A percentile compares a stretch with the other conserved stretches of the same genome.
These are phyloP conservation scores for Microtus richardsoni DNA, from an alignment of 2,113 vertebrate species.

Conservation along the genomic window DNA sequence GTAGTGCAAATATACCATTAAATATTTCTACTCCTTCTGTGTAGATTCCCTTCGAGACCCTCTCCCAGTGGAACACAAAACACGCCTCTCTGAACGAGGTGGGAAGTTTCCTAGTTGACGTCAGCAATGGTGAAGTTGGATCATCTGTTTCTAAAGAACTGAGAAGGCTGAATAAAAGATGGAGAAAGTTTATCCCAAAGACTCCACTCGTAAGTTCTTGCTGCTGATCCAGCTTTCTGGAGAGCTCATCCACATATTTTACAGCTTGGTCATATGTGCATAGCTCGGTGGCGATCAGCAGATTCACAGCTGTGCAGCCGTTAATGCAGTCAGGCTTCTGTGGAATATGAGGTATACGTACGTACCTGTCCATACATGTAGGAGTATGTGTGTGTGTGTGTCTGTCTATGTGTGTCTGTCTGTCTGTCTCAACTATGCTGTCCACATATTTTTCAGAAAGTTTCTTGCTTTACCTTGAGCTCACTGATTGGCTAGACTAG, in stretches of 20 bases:
- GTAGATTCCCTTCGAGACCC: conserved; percentile 85
- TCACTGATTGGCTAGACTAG: neutral
- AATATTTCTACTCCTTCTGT: neutral
- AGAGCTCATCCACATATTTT: neutral
- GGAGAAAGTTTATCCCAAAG: conserved; percentile 92
- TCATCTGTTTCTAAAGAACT: conserved; percentile 90
- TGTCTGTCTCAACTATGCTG: neutral
- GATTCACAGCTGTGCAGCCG: neutral
- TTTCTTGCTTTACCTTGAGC: neutral
- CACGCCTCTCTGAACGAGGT: conserved; percentile 91
- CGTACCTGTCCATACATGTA: neutral
- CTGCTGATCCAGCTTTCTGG: neutral
- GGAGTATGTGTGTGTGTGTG: neutral
- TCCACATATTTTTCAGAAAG: neutral
- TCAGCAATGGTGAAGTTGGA: conserved; percentile 89
- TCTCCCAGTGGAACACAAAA: conserved; percentile 90
- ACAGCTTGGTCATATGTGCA: neutral
- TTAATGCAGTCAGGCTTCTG: neutral
- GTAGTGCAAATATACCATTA: neutral
- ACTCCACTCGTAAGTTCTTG: conserved; percentile 88
- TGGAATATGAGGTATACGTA: neutral
- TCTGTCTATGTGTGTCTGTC: neutral
- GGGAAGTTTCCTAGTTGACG: conserved; percentile 90
- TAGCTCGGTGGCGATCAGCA: neutral
- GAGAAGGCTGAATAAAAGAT: conserved; percentile 91